These are phyloP conservation scores for Popillia japonica DNA, from an alignment of 1,140 invertebrate species.

Conservation along the genomic window DNA sequence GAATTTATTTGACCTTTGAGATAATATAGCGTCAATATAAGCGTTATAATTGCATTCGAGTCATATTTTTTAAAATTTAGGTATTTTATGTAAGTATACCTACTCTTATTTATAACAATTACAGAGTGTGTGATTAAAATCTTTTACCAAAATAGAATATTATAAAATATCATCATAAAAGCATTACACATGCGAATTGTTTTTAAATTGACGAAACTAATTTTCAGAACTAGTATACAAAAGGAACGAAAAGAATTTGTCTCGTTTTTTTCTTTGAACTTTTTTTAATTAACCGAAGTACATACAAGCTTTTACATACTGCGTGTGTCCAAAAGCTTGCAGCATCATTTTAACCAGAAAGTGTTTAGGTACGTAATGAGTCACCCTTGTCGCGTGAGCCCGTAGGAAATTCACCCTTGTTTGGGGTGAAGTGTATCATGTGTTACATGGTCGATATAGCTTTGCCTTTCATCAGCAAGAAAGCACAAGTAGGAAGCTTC, in stretches of 20 bases:
- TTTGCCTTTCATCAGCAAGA: constrained; percentile 29
- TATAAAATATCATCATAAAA: too few species aligned
- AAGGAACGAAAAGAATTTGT: too few species aligned
- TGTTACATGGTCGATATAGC: constrained; percentile 26
- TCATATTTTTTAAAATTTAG: not conserved
- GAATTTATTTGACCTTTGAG: not conserved
- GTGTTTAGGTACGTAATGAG: constrained; percentile 16
- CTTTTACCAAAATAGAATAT: too few species aligned
- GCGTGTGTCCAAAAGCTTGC: not conserved
- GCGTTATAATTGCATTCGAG: not conserved
- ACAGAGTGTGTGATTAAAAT: not conserved
- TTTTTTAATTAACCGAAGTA: too few species aligned
- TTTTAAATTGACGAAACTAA: too few species aligned
- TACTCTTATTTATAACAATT: not conserved
- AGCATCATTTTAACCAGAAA: not conserved
- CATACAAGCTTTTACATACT: not conserved
- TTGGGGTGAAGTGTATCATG: constrained; percentile 20
- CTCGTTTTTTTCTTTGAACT: too few species aligned
- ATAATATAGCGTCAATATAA: not conserved
- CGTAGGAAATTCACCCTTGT: constrained; percentile 24
- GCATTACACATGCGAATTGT: too few species aligned
- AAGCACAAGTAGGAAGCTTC: constrained; percentile 27
- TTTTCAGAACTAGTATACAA: too few species aligned
- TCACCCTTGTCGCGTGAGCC: constrained; percentile 33
- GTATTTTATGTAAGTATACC: too few species aligned